Percentiles rank a stretch among this genome's conserved stretches.
phyloP scores from a whole-genome alignment of 2,888 invertebrate genomes.

The Acleris sparsana region DNA sequence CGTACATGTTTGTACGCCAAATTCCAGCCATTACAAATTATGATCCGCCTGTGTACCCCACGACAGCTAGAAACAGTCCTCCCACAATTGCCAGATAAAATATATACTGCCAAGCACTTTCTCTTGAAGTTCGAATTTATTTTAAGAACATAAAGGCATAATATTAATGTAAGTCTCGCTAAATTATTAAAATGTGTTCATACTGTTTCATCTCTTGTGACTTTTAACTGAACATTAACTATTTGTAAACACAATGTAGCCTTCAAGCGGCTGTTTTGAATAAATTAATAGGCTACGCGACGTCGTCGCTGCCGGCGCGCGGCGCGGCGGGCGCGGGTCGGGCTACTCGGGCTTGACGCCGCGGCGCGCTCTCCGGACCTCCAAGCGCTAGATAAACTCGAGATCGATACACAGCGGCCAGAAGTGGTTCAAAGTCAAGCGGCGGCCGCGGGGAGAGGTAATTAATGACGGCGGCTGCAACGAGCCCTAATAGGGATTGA shows the following conservation, averaged over 20 bases:
- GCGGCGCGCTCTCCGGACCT: background rate
- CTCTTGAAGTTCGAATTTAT: too few relatives aligned
- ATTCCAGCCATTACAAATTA: background rate
- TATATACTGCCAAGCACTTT: too few relatives aligned
- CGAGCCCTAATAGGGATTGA: background rate
- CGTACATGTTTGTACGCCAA: background rate
- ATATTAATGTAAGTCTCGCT: too few relatives aligned
- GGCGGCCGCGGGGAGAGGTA: background rate
- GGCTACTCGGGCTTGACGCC: background rate
- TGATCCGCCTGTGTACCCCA: background rate
- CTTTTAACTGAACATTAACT: background rate
- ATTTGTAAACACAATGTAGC: background rate
- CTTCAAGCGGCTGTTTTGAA: background rate
- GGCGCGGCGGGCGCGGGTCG: background rate
- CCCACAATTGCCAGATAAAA: too few relatives aligned
- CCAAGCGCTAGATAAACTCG: background rate
- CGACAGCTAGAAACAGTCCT: too few relatives aligned
- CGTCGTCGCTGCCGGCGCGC: background rate
- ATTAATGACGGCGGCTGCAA: conserved; percentile 15
- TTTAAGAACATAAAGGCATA: too few relatives aligned
- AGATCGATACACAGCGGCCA: conserved; percentile 4
- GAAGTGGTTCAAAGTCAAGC: conserved; percentile 13
- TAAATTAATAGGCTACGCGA: background rate
- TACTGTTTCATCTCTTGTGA: too few relatives aligned
- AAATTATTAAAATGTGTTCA: too few relatives aligned